A percentile compares a stretch with the other conserved stretches of the same genome.
Evolutionary conservation across 2,797 vertebrate genomes (phyloP).

Genomic region (Chaunax sp.): DNA sequence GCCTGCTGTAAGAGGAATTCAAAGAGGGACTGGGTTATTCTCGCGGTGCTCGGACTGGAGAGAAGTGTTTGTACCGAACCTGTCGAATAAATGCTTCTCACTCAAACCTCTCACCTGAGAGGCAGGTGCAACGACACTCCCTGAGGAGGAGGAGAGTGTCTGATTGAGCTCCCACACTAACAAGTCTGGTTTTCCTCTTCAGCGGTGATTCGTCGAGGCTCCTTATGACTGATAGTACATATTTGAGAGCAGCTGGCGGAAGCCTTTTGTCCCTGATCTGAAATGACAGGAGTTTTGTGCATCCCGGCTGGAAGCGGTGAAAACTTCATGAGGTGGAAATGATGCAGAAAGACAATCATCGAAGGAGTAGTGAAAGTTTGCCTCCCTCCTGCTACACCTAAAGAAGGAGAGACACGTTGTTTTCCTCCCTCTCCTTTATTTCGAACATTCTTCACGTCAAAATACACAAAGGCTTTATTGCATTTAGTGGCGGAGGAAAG

Average conservation of each 20-base stretch:
- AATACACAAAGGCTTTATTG: slow-evolving; percentile 71
- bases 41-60: slow-evolving; percentile 53
- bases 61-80: slow-evolving; percentile 34
- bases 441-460: slow-evolving; percentile 62
- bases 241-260: slow-evolving; percentile 30
- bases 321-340: background rate
- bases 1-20: slow-evolving; percentile 78
- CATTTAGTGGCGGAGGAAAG: slow-evolving; percentile 50
- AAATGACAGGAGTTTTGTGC: slow-evolving; percentile 1
- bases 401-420: slow-evolving; percentile 38
- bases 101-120: slow-evolving; percentile 72
- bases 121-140: slow-evolving; percentile 54
- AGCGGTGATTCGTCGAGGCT: slow-evolving; percentile 21
- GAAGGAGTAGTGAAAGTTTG: slow-evolving; percentile 18
- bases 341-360: background rate
- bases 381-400: slow-evolving; percentile 14
- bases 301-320: background rate
- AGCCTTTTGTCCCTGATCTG: slow-evolving; percentile 29
- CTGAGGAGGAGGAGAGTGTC: slow-evolving; percentile 28
- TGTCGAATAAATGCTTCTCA: slow-evolving; percentile 50
- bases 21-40: slow-evolving; percentile 72
- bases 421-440: slow-evolving; percentile 47
- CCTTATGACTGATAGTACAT: slow-evolving; percentile 38
- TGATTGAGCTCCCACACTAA: slow-evolving; percentile 66
- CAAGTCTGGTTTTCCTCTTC: slow-evolving; percentile 54